phyloP scores from a whole-genome alignment of 2,797 vertebrate genomes.

The Lutjanus argentimaculatus region DNA sequence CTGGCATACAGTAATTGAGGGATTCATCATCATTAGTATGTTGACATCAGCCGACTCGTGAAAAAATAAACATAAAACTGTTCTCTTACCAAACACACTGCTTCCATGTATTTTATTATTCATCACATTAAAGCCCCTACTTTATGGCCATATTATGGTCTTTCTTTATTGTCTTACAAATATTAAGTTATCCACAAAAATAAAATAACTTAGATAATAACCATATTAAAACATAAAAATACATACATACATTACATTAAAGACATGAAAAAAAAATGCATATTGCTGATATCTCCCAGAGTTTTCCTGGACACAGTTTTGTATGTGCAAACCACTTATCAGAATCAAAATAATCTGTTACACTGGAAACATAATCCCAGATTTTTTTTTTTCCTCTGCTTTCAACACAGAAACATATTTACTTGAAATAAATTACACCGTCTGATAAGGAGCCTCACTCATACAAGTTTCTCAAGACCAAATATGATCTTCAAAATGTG shows the following conservation, averaged over 20 bases:
- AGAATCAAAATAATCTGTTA: conserved; percentile 71
- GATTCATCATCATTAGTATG: conserved; percentile 29
- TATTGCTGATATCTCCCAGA: conserved; percentile 81
- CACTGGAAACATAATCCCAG: conserved; percentile 68
- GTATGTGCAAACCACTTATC: conserved; percentile 85
- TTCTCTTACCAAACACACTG: conserved; percentile 49
- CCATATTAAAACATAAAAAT: conserved; percentile 87
- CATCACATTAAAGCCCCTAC: conserved; percentile 74
- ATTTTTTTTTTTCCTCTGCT: conserved; percentile 44
- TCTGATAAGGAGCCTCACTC: conserved; percentile 72
- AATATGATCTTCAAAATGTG: conserved; percentile 59
- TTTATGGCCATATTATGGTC: conserved; percentile 66
- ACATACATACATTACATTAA: conserved; percentile 85
- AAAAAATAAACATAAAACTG: conserved; percentile 46
- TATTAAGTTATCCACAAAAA: conserved; percentile 91
- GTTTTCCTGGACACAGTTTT: conserved; percentile 80
- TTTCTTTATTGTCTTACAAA: conserved; percentile 88
- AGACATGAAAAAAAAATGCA: conserved; percentile 79
- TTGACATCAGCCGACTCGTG: not conserved
- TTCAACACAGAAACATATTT: conserved; percentile 74
- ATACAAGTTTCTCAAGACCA: conserved; percentile 57
- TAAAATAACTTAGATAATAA: conserved; percentile 90
- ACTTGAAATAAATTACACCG: conserved; percentile 78
- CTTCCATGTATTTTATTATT: conserved; percentile 73
- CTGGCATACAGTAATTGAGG: not conserved